Conservation (phyloP, 2,113 vertebrate species). For the Cebidichthys violaceus region DNA sequence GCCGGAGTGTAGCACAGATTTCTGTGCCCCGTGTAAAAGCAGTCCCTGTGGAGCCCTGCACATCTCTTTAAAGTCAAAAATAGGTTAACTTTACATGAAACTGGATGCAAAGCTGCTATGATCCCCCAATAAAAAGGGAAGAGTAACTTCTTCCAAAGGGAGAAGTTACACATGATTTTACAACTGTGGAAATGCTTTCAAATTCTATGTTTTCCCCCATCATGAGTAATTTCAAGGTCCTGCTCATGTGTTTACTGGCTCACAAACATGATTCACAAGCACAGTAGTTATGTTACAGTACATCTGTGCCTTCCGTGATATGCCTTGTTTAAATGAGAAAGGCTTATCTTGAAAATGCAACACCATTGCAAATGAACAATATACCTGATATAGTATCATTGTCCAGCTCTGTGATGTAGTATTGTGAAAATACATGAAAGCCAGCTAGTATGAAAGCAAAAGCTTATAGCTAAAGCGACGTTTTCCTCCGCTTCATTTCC, state of each 20-base stretch:
- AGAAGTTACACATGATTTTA: not conserved
- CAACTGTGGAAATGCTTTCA: too few relatives aligned
- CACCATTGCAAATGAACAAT: not conserved
- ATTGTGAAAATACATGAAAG: not conserved
- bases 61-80: conserved; percentile 9
- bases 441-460: not conserved
- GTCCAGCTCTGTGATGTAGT: not conserved
- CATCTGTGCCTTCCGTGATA: not conserved
- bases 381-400: not conserved
- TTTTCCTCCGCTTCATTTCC: not conserved
- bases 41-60: not conserved
- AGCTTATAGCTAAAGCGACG: not conserved
- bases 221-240: not conserved
- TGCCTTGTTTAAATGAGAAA: not conserved
- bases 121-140: not conserved
- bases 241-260: not conserved
- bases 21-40: not conserved
- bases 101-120: not conserved
- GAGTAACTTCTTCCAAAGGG: too few relatives aligned
- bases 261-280: not conserved
- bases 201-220: not conserved
- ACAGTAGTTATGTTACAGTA: not conserved
- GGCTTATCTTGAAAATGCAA: not conserved
- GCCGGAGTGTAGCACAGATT: conserved; percentile 22
- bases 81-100: not conserved